Conservation (phyloP, 37 sponge, comb jelly and placozoan species). For the Lycopodina hypogea region DNA sequence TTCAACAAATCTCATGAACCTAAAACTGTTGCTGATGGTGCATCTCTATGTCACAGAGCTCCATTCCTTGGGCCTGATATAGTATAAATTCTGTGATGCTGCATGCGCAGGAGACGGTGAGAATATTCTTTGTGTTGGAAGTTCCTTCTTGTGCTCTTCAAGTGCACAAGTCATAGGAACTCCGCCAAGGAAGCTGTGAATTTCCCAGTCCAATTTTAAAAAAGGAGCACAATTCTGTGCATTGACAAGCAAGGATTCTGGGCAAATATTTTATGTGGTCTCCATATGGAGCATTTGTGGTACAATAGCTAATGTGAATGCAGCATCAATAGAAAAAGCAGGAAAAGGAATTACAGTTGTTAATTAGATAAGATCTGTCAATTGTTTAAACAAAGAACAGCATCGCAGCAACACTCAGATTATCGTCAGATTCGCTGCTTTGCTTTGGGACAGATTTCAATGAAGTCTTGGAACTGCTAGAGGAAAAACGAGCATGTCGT, state of each 20-base stretch:
- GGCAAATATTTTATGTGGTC: conserved; percentile 27
- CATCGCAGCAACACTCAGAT: conserved; percentile 3
- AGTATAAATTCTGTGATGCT: conserved; percentile 45
- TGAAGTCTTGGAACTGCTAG: background rate
- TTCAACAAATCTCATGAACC: too few relatives aligned
- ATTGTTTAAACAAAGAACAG: conserved; percentile 10
- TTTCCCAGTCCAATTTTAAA: conserved; percentile 25
- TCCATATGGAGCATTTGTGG: conserved; percentile 23
- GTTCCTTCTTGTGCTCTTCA: conserved; percentile 27
- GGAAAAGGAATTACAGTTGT: conserved; percentile 14
- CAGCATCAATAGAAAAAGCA: conserved; percentile 9
- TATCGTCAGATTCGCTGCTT: conserved; percentile 1
- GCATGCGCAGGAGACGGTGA: conserved; percentile 48
- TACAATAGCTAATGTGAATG: conserved; percentile 24
- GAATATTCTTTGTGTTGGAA: conserved; percentile 33
- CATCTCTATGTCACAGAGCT: conserved; percentile 14
- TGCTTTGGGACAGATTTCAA: conserved; percentile 17
- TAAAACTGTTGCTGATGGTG: too few relatives aligned
- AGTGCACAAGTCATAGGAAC: conserved; percentile 13
- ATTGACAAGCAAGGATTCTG: conserved; percentile 8
- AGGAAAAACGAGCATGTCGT: conserved; percentile 17
- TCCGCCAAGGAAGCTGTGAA: conserved; percentile 45
- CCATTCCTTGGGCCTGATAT: conserved; percentile 7
- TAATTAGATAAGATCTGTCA: conserved; percentile 12
- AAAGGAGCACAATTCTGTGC: conserved; percentile 21